phyloP scores from a whole-genome alignment of 2,888 invertebrate genomes.

The Ichneumoninae sp. region DNA sequence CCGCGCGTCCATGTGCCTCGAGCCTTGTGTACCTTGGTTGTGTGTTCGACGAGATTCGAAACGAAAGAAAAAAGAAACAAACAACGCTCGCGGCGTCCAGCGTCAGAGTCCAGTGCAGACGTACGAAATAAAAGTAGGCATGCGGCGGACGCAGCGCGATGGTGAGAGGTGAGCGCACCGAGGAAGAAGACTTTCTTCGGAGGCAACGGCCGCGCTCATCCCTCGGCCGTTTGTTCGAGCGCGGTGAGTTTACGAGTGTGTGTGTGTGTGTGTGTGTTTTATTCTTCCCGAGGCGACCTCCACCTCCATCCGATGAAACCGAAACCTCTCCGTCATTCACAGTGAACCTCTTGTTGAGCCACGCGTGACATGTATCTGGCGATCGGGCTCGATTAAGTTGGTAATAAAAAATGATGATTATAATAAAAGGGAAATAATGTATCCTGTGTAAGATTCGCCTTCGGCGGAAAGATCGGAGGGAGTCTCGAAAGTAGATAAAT shows the following conservation, averaged over 20 bases:
- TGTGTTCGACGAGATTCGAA: conserved; percentile 34
- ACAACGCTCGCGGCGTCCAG: conserved; percentile 24
- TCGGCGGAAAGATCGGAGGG: not conserved
- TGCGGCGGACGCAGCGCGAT: conserved; percentile 39
- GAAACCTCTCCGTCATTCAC: conserved; percentile 60
- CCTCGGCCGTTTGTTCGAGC: conserved; percentile 64
- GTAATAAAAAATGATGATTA: not conserved
- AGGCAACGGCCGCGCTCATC: conserved; percentile 62
- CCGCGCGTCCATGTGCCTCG: conserved; percentile 27
- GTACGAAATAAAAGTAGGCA: conserved; percentile 21
- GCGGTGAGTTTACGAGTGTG: conserved; percentile 5
- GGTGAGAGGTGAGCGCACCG: conserved; percentile 66
- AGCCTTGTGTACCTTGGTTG: not conserved
- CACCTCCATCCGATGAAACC: conserved; percentile 65
- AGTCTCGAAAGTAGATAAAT: not conserved
- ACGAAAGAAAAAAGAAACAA: conserved; percentile 35
- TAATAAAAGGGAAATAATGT: not conserved
- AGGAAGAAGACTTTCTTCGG: conserved; percentile 74
- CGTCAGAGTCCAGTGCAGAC: conserved; percentile 9
- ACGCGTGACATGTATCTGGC: not conserved
- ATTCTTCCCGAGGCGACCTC: conserved; percentile 56
- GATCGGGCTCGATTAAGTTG: not conserved
- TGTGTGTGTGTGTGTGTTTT: conserved; percentile 24
- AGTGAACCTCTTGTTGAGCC: not conserved
- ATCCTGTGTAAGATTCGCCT: not conserved